These are phyloP conservation scores for Protophormia terraenovae DNA, from an alignment of 2,888 invertebrate species.

Conservation along the genomic window DNA sequence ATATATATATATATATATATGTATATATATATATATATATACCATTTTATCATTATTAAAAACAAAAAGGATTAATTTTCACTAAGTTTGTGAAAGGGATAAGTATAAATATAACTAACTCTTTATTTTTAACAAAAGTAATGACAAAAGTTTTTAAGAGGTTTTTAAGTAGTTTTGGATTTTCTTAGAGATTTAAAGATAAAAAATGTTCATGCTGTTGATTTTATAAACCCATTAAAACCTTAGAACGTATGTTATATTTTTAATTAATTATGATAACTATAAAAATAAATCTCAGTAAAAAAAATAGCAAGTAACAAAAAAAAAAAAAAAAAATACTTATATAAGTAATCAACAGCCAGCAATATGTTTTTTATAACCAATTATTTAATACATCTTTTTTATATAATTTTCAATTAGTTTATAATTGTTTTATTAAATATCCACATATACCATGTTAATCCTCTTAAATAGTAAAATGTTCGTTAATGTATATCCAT, in stretches of 20 bases:
- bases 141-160: conserved; percentile 57
- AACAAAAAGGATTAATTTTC: too few species aligned
- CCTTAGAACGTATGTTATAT: not conserved
- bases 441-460: not conserved
- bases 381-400: not conserved
- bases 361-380: not conserved
- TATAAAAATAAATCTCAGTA: not conserved
- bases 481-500: not conserved
- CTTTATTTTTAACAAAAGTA: conserved; percentile 23
- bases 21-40: too few species aligned
- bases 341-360: too few species aligned
- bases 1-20: too few species aligned
- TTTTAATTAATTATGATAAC: not conserved
- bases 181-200: not conserved
- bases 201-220: not conserved
- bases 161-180: conserved; percentile 41
- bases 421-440: not conserved
- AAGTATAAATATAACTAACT: too few species aligned
- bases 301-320: too few species aligned
- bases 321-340: too few species aligned
- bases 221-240: not conserved
- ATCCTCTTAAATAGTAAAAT: not conserved
- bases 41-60: too few species aligned
- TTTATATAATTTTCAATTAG: not conserved
- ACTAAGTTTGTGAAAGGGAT: too few species aligned